Base-by-base conservation (phyloP, 2,888 invertebrate species). In the Cheilosia urbana region DNA sequence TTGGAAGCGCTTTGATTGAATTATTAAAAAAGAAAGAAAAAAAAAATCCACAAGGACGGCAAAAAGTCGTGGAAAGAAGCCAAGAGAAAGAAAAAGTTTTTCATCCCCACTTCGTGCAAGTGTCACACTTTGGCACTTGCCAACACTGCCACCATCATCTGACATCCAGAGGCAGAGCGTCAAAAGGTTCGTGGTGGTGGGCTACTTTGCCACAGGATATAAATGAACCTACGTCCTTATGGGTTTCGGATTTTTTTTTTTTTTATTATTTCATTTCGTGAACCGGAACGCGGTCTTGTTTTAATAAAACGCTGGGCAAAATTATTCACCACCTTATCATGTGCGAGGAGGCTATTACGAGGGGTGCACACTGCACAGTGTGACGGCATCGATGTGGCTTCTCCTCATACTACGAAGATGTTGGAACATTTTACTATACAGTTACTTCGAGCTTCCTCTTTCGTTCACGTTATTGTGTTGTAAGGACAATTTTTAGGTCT, bases 1-100 rank as follows among this genome's bases (percentile, higher is more conserved):
- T 24, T 68, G 81, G 75, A 62, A 66, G 75, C 72, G 84, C 83
- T 89, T 88, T 89, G 89, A 89, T 89, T 89, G 89, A 89, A 89
- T 89, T 89, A 89, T 89, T 89, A 87, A 88, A 88, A 88, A 37
- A 37, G 11, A 37, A 37, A 37, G 1, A 13, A 37, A 11, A 34
- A 34, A 88, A 88, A 85, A 81, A 87, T 87, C 88, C 82, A 69
- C 77, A 88, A 88, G 83, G 88, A 87, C 82, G 47, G 75, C 80
- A 73, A 80, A 81, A 87, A 83, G 80, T 78, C 78, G 80, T 69
- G 80, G 65, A 87, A 82, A 81, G 84, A 88, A 87, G 87, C 87
- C 80, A 87, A 88, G 51, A 72, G 58, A 81, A 77, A 83, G 80
- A 79, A 87, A 88, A 88, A 87, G 87, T 88, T 88, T 88, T 47